Evolutionary conservation across 2,113 vertebrate genomes (phyloP).

Genomic region (Chelonoidis abingdonii): DNA sequence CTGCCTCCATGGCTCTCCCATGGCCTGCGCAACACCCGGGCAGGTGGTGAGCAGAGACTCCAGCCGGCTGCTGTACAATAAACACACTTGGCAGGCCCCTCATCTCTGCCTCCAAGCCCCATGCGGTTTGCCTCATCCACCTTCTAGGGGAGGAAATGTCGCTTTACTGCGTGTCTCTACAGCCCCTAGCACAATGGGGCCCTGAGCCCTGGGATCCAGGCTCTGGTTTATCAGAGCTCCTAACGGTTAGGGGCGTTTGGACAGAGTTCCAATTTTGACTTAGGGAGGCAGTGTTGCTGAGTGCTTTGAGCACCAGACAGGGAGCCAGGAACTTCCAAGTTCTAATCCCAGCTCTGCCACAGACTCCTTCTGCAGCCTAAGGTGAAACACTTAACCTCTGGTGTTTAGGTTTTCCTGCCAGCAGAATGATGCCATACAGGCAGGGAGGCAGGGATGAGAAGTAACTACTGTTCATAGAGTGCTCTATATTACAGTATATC

Average conservation of each 20-base stretch:
- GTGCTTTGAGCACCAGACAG: background rate
- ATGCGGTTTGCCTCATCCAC: background rate
- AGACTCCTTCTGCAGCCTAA: background rate
- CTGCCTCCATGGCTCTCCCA: background rate
- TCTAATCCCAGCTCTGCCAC: background rate
- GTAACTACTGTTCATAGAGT: background rate
- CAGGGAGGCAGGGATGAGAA: background rate
- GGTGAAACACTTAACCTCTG: background rate
- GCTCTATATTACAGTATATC: fast-evolving
- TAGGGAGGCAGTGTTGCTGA: background rate
- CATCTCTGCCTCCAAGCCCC: background rate
- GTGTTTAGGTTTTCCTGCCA: background rate
- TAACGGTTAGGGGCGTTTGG: background rate
- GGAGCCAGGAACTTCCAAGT: background rate
- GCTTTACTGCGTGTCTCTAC: background rate
- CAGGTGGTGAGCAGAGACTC: background rate
- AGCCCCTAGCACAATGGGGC: background rate
- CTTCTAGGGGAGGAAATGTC: background rate
- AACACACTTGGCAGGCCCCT: background rate
- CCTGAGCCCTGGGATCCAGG: background rate
- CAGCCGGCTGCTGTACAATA: background rate
- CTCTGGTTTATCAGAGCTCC: background rate
- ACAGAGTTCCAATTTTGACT: background rate
- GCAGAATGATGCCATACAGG: background rate
- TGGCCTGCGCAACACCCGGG: background rate